Conservation (phyloP, 2,797 vertebrate species). For the Enteromius paludinosus region DNA sequence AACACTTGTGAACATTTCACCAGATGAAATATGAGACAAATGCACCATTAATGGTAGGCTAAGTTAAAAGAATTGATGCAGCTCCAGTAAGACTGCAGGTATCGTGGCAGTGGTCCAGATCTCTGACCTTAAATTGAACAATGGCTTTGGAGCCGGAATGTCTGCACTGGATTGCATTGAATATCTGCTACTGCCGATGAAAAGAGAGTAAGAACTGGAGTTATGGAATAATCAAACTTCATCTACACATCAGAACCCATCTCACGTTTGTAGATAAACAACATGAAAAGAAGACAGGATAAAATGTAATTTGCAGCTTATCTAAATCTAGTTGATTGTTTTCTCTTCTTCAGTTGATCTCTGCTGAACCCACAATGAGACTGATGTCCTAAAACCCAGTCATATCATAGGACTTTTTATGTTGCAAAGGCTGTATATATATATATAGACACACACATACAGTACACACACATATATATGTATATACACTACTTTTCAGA, state of each 20-base stretch:
- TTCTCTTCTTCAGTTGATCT: neutral
- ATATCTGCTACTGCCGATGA: conserved; percentile 12
- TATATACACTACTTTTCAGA: no score
- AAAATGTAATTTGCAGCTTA: neutral
- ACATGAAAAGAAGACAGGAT: conserved; percentile 6
- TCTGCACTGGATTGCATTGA: conserved; percentile 32
- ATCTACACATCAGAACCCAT: neutral
- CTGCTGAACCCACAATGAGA: neutral
- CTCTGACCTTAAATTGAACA: conserved; percentile 44
- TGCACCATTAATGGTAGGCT: conserved; percentile 6
- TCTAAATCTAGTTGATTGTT: conserved; percentile 15
- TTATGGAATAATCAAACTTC: conserved; percentile 3
- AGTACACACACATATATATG: no score
- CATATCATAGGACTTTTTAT: neutral
- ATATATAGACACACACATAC: no score
- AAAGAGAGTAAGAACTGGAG: neutral
- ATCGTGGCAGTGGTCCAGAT: conserved; percentile 34
- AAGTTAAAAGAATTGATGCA: conserved; percentile 32
- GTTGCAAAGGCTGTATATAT: neutral
- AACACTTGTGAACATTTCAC: neutral
- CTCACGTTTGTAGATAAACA: neutral
- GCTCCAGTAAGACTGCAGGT: conserved; percentile 30
- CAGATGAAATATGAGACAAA: conserved; percentile 35
- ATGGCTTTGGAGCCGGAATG: conserved; percentile 42
- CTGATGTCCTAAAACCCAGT: neutral